phyloP scores from a whole-genome alignment of 1,140 invertebrate species.

The Ceratitis capitata region DNA sequence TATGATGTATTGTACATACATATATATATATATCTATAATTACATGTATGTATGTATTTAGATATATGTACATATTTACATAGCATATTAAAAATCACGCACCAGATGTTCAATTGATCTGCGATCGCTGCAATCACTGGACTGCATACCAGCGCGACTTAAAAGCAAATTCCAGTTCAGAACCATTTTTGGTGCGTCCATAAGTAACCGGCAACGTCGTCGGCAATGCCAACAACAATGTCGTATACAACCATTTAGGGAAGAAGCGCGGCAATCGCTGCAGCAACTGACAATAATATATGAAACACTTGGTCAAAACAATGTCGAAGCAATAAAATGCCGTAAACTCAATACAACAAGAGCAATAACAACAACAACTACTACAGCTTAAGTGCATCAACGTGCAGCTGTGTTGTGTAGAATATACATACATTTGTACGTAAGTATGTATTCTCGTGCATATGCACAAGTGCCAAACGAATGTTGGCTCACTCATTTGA shows the following conservation, averaged over 20 bases:
- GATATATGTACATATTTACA: not conserved
- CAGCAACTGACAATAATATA: not conserved
- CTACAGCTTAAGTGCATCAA: not conserved
- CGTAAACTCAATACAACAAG: not conserved
- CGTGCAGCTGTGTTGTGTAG: slow-evolving; percentile 23
- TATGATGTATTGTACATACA: no score
- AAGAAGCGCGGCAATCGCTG: slow-evolving; percentile 12
- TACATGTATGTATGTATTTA: not conserved
- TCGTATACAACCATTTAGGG: not conserved
- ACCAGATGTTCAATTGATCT: slow-evolving; percentile 26
- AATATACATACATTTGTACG: not conserved
- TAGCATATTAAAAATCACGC: not conserved
- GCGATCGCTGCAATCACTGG: slow-evolving; percentile 31
- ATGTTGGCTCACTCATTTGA: slow-evolving; percentile 32
- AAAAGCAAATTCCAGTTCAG: slow-evolving; percentile 35
- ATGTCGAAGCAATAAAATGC: slow-evolving; percentile 10
- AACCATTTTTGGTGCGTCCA: slow-evolving; percentile 34
- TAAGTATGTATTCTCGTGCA: not conserved
- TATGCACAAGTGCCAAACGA: not conserved
- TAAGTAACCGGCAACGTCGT: not conserved
- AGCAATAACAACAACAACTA: not conserved
- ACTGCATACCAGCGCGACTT: not conserved
- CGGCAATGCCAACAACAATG: not conserved
- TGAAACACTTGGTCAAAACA: slow-evolving; percentile 1
- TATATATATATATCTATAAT: not conserved